These are phyloP conservation scores for Lycocorax pyrrhopterus DNA, from an alignment of 2,113 vertebrate genomes.

Conservation along the genomic window DNA sequence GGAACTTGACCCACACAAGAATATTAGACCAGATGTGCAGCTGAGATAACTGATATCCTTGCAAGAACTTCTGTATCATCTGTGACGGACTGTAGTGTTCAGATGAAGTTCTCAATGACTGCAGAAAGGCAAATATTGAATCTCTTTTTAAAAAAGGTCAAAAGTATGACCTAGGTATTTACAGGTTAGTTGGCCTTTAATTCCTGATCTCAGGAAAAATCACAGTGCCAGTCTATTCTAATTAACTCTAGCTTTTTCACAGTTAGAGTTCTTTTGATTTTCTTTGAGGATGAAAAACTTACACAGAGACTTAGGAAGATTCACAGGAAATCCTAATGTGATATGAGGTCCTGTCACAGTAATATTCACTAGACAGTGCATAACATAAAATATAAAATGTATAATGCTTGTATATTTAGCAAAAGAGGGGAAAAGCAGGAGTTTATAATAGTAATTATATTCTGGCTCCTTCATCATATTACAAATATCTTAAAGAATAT, in stretches of 20 bases:
- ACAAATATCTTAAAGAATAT: background rate
- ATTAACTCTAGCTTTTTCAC: background rate
- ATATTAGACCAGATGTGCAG: background rate
- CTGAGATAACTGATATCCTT: background rate
- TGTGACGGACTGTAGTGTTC: background rate
- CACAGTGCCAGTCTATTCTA: background rate
- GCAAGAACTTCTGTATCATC: background rate
- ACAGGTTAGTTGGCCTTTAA: background rate
- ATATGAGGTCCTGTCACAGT: background rate
- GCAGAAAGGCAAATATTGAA: background rate
- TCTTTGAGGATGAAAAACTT: background rate
- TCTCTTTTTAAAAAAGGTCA: background rate
- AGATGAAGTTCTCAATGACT: background rate
- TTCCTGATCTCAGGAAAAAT: background rate
- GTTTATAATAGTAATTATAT: background rate
- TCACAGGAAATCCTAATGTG: background rate
- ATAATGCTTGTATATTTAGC: background rate
- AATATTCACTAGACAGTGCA: background rate
- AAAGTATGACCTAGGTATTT: background rate
- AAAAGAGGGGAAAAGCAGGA: rapidly evolving
- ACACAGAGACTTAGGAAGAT: background rate
- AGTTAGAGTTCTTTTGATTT: background rate
- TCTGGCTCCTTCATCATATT: background rate
- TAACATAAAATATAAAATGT: background rate
- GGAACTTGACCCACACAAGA: background rate